These are phyloP conservation scores for Embidobia sp. DNA, from an alignment of 2,888 invertebrate genomes.

Conservation along the genomic window DNA sequence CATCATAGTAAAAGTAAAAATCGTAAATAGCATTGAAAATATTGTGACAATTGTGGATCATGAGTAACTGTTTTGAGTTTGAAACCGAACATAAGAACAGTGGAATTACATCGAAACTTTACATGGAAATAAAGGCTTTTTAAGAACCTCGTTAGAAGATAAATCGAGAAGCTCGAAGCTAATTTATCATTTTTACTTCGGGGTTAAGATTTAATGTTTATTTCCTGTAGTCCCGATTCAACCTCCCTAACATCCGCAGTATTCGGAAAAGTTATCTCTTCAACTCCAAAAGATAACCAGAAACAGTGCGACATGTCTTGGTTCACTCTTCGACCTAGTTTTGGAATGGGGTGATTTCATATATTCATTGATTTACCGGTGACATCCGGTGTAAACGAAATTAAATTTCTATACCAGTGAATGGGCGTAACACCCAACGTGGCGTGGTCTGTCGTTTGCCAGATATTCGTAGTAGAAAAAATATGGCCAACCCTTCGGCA, in stretches of 20 bases:
- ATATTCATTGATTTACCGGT: conserved; percentile 78
- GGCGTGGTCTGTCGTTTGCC: conserved; percentile 34
- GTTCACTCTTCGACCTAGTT: conserved; percentile 58
- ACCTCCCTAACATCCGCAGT: conserved; percentile 52
- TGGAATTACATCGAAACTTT: too few relatives aligned
- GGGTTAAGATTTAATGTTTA: conserved; percentile 75
- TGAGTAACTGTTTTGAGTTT: too few relatives aligned
- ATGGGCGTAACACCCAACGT: conserved; percentile 43
- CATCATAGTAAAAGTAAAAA: too few relatives aligned
- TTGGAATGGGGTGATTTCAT: conserved; percentile 75
- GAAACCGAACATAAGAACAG: too few relatives aligned
- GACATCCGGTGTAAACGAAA: conserved; percentile 78
- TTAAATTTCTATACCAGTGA: conserved; percentile 67
- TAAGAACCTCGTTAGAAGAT: conserved; percentile 20
- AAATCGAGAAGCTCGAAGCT: conserved; percentile 43
- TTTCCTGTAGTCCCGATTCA: conserved; percentile 71
- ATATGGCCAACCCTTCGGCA: conserved; percentile 29
- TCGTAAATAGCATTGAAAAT: too few relatives aligned
- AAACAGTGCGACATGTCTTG: conserved; percentile 67
- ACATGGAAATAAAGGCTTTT: too few relatives aligned
- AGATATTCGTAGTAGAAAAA: conserved; percentile 44
- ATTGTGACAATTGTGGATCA: too few relatives aligned
- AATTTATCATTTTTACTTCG: conserved; percentile 62
- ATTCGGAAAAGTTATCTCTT: conserved; percentile 71
- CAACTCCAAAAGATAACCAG: conserved; percentile 78